These are phyloP conservation scores for Enteromius anoplus DNA, from an alignment of 2,797 vertebrate species.

Conservation along the genomic window DNA sequence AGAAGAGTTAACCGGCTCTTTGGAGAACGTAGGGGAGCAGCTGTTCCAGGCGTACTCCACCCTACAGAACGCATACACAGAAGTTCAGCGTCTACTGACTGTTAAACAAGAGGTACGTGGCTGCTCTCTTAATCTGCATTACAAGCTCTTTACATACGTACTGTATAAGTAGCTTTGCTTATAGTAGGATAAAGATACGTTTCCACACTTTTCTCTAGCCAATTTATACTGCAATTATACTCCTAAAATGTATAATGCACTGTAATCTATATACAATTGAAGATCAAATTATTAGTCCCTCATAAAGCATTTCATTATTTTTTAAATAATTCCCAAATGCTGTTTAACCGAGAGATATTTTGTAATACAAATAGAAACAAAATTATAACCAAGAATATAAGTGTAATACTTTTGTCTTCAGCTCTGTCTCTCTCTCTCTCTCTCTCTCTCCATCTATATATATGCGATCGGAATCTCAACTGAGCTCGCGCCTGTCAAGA, in stretches of 20 bases:
- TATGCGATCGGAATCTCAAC: too few relatives aligned
- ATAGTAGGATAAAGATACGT: neutral
- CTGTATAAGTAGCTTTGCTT: neutral
- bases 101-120: conserved; percentile 86
- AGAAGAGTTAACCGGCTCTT: conserved; percentile 83
- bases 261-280: too few relatives aligned
- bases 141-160: neutral
- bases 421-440: too few relatives aligned
- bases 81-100: conserved; percentile 86
- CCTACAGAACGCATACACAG: conserved; percentile 84
- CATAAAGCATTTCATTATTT: too few relatives aligned
- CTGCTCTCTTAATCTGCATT: neutral
- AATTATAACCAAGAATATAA: too few relatives aligned
- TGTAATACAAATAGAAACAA: too few relatives aligned
- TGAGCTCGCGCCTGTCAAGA: too few relatives aligned
- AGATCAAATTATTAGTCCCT: too few relatives aligned
- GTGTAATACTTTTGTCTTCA: too few relatives aligned
- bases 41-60: conserved; percentile 82
- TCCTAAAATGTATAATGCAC: neutral
- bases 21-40: conserved; percentile 83
- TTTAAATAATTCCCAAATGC: too few relatives aligned
- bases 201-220: neutral
- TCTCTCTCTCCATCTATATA: too few relatives aligned
- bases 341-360: too few relatives aligned
- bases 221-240: neutral